Evolutionary conservation across 1,140 invertebrate genomes (phyloP), one percentile per base, ranked within the genome.

Genomic region (Polyergus mexicanus): DNA sequence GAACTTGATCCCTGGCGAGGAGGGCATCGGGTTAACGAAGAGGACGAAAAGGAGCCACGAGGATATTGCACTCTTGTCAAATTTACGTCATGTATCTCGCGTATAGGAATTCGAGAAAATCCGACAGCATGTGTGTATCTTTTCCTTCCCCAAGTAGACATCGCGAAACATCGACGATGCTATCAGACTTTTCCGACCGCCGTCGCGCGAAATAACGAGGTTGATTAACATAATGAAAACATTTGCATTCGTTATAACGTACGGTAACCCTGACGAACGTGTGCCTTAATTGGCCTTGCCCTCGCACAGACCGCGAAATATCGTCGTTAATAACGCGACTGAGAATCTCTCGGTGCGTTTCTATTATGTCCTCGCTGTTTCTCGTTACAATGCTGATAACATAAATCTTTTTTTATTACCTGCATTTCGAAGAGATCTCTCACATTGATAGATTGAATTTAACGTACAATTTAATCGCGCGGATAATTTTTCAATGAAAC

Each of bases 191-290:
- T 83, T 83, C 68, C 68, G 68, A 71, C 63, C 13, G 51, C 16
- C 77, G 66, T 81, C 78, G 51, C 41, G 54, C 68, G 54, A 28
- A 35, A 74, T 60, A 74, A 74, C 68, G 38, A 83, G 28, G 38
- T 60, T 56, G 56, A 83, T 83, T 83, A 83, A 83, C 78, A 83
- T 83, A 83, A 83, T 60, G 78, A 62, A 83, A 83, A 74, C 78
- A 83, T 83, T 83, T 83, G 68, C 68, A 83, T 83, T 83, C 78
- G 60, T 83, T 83, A 80, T 38, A 60, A 51, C 56, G 68, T 38
- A 54, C 68, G 41, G 25, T 74, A 74, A 60, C 54, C 68, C 78
- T 74, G 78, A 83, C 68, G 68, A 83, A 72, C 68, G 78, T 72
- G 25, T 60, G 68, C 68, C 54, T 83, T 83, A 83, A 83, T 83